Conservation (phyloP, 2,888 invertebrate species). For the Eulithis testata region DNA sequence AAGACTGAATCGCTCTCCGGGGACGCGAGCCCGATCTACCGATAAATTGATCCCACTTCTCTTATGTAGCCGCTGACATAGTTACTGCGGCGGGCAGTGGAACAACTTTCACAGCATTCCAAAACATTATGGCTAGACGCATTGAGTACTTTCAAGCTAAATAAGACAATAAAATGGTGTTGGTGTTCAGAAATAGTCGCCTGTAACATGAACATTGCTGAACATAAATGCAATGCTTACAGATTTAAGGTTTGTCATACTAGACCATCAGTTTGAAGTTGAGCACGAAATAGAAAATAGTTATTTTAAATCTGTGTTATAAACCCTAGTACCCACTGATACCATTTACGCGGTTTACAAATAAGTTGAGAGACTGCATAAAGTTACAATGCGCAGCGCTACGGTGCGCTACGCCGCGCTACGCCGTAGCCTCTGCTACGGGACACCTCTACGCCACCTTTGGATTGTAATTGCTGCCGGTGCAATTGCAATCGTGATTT, state of each 20-base stretch:
- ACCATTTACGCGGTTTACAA: background rate
- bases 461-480: slow-evolving; percentile 36
- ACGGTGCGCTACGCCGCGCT: slow-evolving; percentile 6
- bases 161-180: too few relatives aligned
- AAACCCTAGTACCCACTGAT: too few relatives aligned
- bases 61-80: slow-evolving; percentile 19
- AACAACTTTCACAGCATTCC: background rate
- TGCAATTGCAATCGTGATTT: slow-evolving; percentile 33
- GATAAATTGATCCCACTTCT: slow-evolving; percentile 50
- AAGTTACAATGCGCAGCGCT: background rate
- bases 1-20: slow-evolving; percentile 48
- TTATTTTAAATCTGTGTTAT: too few relatives aligned
- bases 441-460: slow-evolving; percentile 28
- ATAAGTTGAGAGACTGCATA: background rate
- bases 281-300: too few relatives aligned
- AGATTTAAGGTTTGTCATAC: too few relatives aligned
- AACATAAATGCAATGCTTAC: too few relatives aligned
- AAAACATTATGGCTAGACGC: background rate
- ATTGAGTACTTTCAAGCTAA: too few relatives aligned
- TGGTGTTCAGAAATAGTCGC: too few relatives aligned
- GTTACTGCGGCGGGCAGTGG: background rate
- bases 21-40: slow-evolving; percentile 51
- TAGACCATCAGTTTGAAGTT: too few relatives aligned
- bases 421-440: slow-evolving; percentile 22
- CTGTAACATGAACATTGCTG: too few relatives aligned